phyloP scores from a whole-genome alignment of 2,888 invertebrate genomes.

The Dione juno region DNA sequence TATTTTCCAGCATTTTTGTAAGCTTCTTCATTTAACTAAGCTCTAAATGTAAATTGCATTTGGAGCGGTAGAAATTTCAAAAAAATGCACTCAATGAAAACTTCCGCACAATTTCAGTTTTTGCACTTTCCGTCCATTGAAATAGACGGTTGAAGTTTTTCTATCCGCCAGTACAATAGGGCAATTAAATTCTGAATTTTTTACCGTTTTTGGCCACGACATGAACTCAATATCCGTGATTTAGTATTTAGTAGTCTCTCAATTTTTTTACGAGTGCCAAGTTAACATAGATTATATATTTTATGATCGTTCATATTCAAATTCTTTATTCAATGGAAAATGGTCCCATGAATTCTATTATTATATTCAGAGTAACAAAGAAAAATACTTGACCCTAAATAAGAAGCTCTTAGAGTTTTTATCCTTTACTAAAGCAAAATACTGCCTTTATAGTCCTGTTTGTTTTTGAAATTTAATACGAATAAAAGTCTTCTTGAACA shows the following conservation, averaged over 20 bases:
- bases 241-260: constrained; percentile 6
- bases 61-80: constrained; percentile 4
- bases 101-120: constrained; percentile 31
- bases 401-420: not conserved
- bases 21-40: constrained; percentile 12
- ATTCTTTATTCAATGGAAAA: too few species aligned
- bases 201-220: constrained; percentile 25
- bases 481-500: constrained; percentile 13
- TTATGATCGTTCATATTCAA: too few species aligned
- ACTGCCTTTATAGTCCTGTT: not conserved
- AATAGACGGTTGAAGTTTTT: constrained; percentile 33
- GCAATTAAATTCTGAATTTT: constrained; percentile 34
- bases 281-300: not conserved
- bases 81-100: constrained; percentile 23
- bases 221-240: constrained; percentile 28
- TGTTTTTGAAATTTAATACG: constrained; percentile 18
- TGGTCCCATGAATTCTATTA: too few species aligned
- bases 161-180: constrained; percentile 35
- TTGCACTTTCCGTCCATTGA: constrained; percentile 35
- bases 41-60: constrained; percentile 7
- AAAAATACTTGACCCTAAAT: too few species aligned
- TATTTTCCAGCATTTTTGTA: constrained; percentile 1
- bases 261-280: not conserved
- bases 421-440: not conserved
- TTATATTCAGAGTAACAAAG: too few species aligned